phyloP scores from a whole-genome alignment of 2,888 invertebrate species.

The Nasonia oneida region DNA sequence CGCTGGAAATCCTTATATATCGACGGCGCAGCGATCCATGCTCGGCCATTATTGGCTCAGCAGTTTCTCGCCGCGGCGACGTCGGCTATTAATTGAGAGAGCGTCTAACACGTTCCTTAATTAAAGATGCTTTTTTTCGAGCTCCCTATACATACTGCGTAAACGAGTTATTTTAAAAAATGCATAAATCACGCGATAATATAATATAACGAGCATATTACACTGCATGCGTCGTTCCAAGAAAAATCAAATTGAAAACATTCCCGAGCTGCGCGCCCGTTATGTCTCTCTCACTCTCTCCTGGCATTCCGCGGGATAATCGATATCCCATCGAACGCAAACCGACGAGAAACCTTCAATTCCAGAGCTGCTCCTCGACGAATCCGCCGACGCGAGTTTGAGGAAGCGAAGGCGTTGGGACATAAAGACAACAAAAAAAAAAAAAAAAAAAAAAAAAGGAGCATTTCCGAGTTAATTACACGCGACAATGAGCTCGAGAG shows the following conservation, averaged over 20 bases:
- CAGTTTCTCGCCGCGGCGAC: background rate
- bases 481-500: constrained; percentile 46
- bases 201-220: no score
- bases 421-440: background rate
- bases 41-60: background rate
- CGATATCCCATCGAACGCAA: background rate
- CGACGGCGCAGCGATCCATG: background rate
- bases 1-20: no score
- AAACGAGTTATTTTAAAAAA: no score
- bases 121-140: background rate
- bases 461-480: constrained; percentile 41
- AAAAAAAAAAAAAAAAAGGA: background rate
- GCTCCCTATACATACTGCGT: background rate
- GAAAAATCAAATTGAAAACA: background rate
- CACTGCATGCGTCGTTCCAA: background rate
- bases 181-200: no score
- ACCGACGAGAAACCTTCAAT: background rate
- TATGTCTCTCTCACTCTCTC: background rate
- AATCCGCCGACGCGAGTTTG: background rate
- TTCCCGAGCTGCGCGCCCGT: background rate
- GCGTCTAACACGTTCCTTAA: background rate
- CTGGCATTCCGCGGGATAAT: background rate
- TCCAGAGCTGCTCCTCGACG: background rate
- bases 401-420: background rate
- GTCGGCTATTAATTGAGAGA: background rate